Evolutionary conservation across 2,888 invertebrate species (phyloP), one percentile per base, ranked within the genome.

Genomic region (Volucella inflata): DNA sequence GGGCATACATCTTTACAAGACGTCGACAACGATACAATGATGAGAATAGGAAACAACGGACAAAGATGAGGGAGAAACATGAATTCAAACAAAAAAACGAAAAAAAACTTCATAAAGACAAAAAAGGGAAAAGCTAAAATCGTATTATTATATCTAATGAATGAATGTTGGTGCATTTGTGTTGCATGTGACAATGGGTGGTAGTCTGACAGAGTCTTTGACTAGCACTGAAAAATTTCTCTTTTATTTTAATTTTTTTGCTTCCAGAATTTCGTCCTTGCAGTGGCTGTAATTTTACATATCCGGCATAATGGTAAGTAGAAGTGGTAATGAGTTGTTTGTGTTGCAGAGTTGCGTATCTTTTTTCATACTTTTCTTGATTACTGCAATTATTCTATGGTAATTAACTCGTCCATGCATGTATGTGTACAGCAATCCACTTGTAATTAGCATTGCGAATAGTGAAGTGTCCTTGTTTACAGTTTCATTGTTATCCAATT

Each of bases 1-100:
- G 85, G 81, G 76, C 81, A 68, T 68, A 85, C 81, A 85, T 77
- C 81, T 81, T 77, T 64, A 72, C 71, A 81, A 85, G 85, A 85
- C 72, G 81, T 76, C 81, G 81, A 72, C 84, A 62, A 71, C 72
- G 30, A 30, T 4, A 44, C 42, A 38, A 65, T 55, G 79, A 85
- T 68, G 81, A 72, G 76, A 68, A 84, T 64, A 80, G 84, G 71
- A 81, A 77, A 57, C 80, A 77, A 77, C 71, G 81, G 71, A 81
- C 72, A 85, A 85, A 67, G 64, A 85, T 81, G 6, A 30, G 6
- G 30, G 30, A 30, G 30, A 30, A 30, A 6, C 71, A 74, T 75
- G 53, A 48, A 79, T 36, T 59, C 38, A 65, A 53, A 65, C 38
- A 65, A 53, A 17, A 51, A 60, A 53, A 60, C 44, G 42, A 65